These are phyloP conservation scores for Ostrea edulis DNA, from an alignment of 1,140 invertebrate species.

Conservation along the genomic window DNA sequence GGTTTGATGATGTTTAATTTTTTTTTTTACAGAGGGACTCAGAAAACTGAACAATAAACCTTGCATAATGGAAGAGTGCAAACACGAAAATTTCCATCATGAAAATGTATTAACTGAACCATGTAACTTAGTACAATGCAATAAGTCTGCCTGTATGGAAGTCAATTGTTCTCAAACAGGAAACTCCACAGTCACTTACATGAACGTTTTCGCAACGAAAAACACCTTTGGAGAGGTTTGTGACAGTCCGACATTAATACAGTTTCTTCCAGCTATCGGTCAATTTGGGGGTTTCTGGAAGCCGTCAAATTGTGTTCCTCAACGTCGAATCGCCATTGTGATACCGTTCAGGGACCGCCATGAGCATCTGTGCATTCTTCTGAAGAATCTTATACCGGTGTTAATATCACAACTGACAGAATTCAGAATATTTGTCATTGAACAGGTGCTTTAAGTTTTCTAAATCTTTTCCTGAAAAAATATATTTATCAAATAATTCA, in stretches of 20 bases:
- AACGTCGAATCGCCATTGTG: constrained; percentile 18
- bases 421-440: constrained; percentile 50
- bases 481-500: too few species aligned
- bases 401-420: constrained; percentile 43
- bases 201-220: not conserved
- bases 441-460: constrained; percentile 40
- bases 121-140: not conserved
- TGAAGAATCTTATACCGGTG: constrained; percentile 45
- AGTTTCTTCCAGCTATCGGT: not conserved
- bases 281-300: not conserved
- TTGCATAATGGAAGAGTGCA: not conserved
- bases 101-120: not conserved
- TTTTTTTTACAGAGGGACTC: not conserved
- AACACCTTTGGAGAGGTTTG: not conserved
- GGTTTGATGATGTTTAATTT: not conserved
- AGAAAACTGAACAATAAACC: not conserved
- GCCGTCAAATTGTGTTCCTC: not conserved
- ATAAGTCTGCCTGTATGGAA: not conserved
- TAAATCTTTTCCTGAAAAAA: not conserved
- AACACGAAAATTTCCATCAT: not conserved
- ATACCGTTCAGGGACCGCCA: constrained; percentile 53
- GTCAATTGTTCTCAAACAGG: not conserved
- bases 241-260: not conserved
- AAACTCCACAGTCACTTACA: not conserved
- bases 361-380: constrained; percentile 42